Percentiles rank a stretch among this genome's conserved stretches.
phyloP scores from a whole-genome alignment of 64 coral and sea anemone species.

The Actinia tenebrosa region DNA sequence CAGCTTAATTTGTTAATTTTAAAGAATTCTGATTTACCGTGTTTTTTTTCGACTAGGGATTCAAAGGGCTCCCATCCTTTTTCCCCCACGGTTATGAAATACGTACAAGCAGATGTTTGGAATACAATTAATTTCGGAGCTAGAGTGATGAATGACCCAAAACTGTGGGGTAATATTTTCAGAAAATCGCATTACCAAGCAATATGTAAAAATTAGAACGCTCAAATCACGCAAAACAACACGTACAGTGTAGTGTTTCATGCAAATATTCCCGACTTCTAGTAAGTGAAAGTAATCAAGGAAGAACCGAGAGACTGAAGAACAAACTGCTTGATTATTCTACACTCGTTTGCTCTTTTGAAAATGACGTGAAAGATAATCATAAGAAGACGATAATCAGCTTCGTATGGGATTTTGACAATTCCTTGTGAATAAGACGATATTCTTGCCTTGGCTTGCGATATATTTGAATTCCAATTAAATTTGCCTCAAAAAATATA shows the following conservation, averaged over 20 bases:
- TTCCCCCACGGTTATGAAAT: neutral
- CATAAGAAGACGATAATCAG: no score
- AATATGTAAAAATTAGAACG: no score
- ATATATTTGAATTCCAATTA: no score
- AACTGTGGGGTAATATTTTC: neutral
- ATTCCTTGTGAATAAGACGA: no score
- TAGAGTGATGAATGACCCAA: neutral
- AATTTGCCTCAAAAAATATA: no score
- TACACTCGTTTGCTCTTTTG: neutral
- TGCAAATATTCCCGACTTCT: neutral
- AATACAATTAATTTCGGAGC: neutral
- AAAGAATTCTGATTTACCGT: neutral
- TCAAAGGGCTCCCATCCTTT: neutral
- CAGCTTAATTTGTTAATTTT: neutral
- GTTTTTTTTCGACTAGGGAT: neutral
- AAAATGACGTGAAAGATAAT: neutral
- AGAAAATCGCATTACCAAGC: no score
- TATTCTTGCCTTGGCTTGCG: no score
- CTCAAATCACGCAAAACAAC: no score
- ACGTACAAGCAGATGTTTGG: neutral
- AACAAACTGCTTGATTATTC: neutral
- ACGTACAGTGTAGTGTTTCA: neutral
- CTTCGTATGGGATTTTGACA: no score
- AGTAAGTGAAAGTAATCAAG: neutral
- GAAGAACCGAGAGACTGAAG: neutral